phyloP scores from a whole-genome alignment of 2,797 vertebrate species.

The Malurus splendens region DNA sequence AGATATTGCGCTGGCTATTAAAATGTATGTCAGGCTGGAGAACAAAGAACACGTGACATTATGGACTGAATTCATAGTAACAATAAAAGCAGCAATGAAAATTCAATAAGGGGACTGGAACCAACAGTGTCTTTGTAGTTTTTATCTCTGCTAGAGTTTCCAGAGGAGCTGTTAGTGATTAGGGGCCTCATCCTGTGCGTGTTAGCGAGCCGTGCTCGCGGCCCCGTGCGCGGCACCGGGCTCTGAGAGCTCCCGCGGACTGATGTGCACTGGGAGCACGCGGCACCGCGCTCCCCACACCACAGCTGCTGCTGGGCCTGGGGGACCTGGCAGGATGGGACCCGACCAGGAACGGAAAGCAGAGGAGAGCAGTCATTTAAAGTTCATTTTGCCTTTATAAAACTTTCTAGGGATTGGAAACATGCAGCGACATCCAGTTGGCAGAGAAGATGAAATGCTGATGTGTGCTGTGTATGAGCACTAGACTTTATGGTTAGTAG shows the following conservation, averaged over 20 bases:
- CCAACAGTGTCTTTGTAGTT: slow-evolving; percentile 58
- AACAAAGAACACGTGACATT: slow-evolving; percentile 53
- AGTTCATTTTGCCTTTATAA: background rate
- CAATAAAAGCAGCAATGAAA: slow-evolving; percentile 58
- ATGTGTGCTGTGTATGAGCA: background rate
- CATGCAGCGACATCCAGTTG: background rate
- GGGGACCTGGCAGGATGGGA: background rate
- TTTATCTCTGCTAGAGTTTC: slow-evolving; percentile 54
- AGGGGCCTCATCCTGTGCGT: slow-evolving; percentile 15
- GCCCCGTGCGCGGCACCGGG: background rate
- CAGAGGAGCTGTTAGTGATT: slow-evolving; percentile 56
- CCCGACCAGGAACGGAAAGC: background rate
- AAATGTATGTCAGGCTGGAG: slow-evolving; percentile 48
- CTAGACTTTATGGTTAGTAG: background rate
- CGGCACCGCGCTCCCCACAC: fast-evolving
- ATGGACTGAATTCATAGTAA: slow-evolving; percentile 41
- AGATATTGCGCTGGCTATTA: slow-evolving; percentile 15
- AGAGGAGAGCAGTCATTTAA: background rate
- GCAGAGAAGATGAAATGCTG: background rate
- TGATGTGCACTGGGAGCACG: fast-evolving
- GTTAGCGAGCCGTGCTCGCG: fast-evolving
- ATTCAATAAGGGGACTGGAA: slow-evolving; percentile 59
- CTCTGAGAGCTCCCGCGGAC: background rate
- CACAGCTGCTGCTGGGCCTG: background rate
- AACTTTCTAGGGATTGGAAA: background rate